Conservation (phyloP, 2,113 vertebrate genomes). For the Cathartes aura region DNA sequence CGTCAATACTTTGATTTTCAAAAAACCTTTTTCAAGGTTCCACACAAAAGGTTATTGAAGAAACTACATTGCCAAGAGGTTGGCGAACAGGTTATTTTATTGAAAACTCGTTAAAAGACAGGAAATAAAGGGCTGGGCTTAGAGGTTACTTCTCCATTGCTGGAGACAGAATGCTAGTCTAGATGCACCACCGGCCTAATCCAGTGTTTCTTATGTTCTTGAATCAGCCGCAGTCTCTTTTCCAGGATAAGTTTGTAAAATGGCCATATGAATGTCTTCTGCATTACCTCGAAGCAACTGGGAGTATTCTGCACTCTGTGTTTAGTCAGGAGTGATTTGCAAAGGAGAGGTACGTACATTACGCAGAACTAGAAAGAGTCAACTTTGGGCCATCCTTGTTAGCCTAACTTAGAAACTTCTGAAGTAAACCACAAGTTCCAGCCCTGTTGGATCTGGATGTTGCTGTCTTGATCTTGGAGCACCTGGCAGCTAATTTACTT, state of each 20-base stretch:
- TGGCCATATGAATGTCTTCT: background rate
- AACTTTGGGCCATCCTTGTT: background rate
- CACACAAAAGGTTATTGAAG: background rate
- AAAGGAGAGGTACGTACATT: background rate
- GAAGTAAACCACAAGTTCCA: background rate
- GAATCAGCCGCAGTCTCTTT: background rate
- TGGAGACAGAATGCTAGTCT: background rate
- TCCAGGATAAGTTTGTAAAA: background rate
- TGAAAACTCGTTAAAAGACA: background rate
- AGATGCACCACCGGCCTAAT: background rate
- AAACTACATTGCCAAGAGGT: background rate
- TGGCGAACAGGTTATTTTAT: background rate
- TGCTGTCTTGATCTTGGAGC: background rate
- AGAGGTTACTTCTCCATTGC: background rate
- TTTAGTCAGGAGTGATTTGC: background rate
- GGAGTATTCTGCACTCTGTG: background rate
- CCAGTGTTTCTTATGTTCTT: background rate
- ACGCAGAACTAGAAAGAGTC: background rate
- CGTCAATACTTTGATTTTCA: background rate
- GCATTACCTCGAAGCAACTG: background rate
- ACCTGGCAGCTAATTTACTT: background rate
- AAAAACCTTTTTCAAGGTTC: background rate
- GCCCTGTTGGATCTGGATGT: background rate
- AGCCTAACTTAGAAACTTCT: background rate
- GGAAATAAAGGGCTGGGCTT: background rate